These are phyloP conservation scores for Drosophila erecta DNA, from an alignment of 1,140 invertebrate genomes.

Conservation along the genomic window DNA sequence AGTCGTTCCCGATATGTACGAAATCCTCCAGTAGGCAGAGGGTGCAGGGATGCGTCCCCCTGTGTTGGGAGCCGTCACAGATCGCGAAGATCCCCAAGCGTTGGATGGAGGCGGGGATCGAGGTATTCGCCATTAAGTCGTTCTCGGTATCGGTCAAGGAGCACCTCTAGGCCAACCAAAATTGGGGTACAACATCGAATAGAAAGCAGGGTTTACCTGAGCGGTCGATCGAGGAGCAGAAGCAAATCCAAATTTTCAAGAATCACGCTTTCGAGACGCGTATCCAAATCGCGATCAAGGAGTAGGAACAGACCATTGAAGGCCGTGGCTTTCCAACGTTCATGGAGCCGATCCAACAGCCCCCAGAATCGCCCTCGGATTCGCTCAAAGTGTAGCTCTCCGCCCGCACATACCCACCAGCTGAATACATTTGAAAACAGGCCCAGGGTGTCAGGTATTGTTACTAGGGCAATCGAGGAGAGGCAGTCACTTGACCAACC, in stretches of 20 bases:
- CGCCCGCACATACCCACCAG: not conserved
- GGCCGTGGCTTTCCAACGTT: not conserved
- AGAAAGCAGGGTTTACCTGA: not conserved
- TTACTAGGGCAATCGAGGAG: no score
- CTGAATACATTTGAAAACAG: not conserved
- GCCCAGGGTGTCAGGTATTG: no score
- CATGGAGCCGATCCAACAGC: not conserved
- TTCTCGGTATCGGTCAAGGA: not conserved
- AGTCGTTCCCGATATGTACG: not conserved
- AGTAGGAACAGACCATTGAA: not conserved
- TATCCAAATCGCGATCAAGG: not conserved
- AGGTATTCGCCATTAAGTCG: not conserved
- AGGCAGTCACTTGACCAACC: not conserved
- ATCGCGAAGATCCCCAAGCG: not conserved
- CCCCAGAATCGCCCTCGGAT: no score
- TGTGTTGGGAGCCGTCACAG: not conserved
- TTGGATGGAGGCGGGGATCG: no score
- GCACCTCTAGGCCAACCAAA: conserved; percentile 1
- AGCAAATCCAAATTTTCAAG: conserved; percentile 4
- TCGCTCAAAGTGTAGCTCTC: not conserved
- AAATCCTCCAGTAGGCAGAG: no score
- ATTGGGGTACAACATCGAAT: no score
- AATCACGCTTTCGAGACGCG: not conserved
- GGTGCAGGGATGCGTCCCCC: not conserved
- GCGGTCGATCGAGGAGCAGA: not conserved